phyloP scores from a whole-genome alignment of 2,797 vertebrate genomes.

The Naso thynnoides region DNA sequence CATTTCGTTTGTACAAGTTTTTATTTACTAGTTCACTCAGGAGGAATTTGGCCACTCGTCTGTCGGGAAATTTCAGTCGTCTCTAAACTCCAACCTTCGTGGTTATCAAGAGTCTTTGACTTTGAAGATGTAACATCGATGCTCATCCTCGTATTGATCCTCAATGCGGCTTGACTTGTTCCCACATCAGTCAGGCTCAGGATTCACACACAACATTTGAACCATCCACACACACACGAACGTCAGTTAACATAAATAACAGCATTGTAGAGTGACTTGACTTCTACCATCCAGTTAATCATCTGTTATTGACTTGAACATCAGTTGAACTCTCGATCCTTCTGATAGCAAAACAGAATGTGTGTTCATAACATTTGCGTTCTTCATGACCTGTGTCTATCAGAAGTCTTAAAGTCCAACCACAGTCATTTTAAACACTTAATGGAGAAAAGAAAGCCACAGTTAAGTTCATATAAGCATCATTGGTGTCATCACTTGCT shows the following conservation, averaged over 20 bases:
- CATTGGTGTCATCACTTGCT: too few species aligned
- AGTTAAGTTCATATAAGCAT: background rate
- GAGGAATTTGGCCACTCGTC: background rate
- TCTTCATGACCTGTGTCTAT: too few species aligned
- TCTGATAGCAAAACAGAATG: too few species aligned
- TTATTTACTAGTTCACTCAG: too few species aligned
- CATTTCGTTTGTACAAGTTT: slow-evolving; percentile 2
- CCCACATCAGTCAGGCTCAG: background rate
- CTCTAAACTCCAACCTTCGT: too few species aligned
- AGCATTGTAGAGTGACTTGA: background rate
- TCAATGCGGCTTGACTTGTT: background rate
- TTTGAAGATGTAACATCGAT: background rate
- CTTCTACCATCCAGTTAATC: too few species aligned
- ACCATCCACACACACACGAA: background rate
- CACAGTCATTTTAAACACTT: background rate
- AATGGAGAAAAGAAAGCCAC: background rate
- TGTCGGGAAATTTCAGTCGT: background rate
- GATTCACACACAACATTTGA: background rate
- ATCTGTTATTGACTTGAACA: background rate
- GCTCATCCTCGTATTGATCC: slow-evolving; percentile 5
- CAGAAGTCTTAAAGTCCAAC: background rate
- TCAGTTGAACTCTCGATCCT: background rate
- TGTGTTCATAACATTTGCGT: too few species aligned
- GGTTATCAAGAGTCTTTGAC: background rate
- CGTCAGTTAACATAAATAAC: background rate